Base-by-base conservation (phyloP, 1,140 invertebrate species). In the Lordiphosa stackelbergi region DNA sequence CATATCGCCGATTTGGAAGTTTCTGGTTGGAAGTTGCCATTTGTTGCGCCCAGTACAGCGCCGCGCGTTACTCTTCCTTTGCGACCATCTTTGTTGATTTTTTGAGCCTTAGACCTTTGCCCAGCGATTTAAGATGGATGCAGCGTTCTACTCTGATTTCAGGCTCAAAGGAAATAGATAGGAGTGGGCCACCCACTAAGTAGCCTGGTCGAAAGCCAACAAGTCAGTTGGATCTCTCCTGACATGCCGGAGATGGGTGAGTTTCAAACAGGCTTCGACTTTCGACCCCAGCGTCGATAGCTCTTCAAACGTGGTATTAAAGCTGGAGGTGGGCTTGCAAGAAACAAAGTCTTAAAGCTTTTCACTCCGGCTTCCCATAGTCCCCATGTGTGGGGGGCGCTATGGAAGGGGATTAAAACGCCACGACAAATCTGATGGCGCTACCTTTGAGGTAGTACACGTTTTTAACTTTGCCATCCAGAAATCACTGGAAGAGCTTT, bases 101-200 rank as follows among this genome's bases (percentile, higher is more conserved):
- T 36, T 3, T 40, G 16, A 8, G 45, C 54, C 34, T 38, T 48
- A 3, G 22, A 10, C 6, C 34, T 34, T 37, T 57, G 54, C n/a
- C 54, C 54, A 57, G 5, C 54, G 54, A 37, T 49, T 48, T 4
- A 57, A 9, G 12, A 55, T 55, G 0, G 43, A 55, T 11, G 46
- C 19, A 5, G 55, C 31, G 5, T 24, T 24, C 3, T 49, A n/a
- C 37, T 16, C 28, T 10, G 36, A 57, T 57, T 28, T 57, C 19
- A 1, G 45, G 55, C 9, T 36, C 19, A n/a, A n/a, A n/a, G 22
- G 19, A 8, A 19, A 46, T 10, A 7, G 49, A 28, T 22, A 22
- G 19, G 1, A 31, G 11, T 5, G 11, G 12, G 10, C 36, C 36
- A n/a, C 36, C 36, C 2, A 10, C 8, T 11, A 41, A 12, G 24